Evolutionary conservation across 2,113 vertebrate species (phyloP).

Genomic region (Pterocles gutturalis): DNA sequence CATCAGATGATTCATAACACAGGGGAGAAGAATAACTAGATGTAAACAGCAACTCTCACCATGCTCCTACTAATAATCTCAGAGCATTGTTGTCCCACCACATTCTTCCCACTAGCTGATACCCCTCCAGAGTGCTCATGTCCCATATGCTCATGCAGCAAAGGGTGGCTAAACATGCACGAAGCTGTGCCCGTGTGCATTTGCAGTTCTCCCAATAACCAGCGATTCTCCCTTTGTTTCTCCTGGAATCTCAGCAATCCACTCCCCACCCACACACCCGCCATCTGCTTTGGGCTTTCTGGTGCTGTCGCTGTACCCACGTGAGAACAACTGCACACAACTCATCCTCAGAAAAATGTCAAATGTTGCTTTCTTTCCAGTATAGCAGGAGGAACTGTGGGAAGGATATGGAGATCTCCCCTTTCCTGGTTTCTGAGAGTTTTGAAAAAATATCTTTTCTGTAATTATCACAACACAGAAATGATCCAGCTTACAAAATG

Average conservation of each 20-base stretch:
- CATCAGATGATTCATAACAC: conserved; percentile 46
- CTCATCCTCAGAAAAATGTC: background rate
- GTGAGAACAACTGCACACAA: conserved; percentile 11
- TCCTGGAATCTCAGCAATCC: conserved; percentile 35
- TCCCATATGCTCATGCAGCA: background rate
- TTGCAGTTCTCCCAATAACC: background rate
- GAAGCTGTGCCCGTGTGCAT: accelerated
- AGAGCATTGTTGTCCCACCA: background rate
- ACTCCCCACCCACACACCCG: background rate
- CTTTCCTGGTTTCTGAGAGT: background rate
- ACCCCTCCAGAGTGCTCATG: background rate
- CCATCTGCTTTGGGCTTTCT: conserved; percentile 15
- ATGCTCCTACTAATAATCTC: conserved; percentile 19
- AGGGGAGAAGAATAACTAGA: conserved; percentile 11
- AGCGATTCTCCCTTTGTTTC: background rate
- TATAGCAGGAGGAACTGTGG: background rate
- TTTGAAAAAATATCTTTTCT: background rate
- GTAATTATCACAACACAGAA: background rate
- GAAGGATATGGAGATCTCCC: background rate
- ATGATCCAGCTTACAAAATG: background rate
- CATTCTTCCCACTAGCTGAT: background rate
- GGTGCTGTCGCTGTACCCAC: background rate
- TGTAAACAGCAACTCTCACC: conserved; percentile 23
- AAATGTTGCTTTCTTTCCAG: background rate
- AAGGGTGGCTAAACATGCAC: accelerated